Conservation (phyloP, 2,113 vertebrate genomes). For the Leucopternis melanops region DNA sequence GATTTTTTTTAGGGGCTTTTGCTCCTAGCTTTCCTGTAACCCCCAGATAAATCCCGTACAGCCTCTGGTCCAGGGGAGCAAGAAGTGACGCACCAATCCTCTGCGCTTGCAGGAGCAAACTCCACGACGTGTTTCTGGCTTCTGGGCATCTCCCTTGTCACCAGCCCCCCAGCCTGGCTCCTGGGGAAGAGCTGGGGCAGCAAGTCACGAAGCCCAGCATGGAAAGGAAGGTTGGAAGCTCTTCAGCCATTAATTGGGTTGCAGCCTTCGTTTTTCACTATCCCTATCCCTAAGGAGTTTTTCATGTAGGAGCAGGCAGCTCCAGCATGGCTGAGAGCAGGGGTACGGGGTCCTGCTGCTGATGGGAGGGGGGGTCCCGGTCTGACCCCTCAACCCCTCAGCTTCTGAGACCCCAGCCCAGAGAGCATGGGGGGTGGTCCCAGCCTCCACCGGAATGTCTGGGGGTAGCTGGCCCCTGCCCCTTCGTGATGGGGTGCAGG, state of each 20-base stretch:
- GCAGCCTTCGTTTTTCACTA: neutral
- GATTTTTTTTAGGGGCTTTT: neutral
- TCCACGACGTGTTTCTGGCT: fast-evolving
- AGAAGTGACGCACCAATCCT: neutral
- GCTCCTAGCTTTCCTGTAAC: neutral
- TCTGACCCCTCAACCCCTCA: too few relatives aligned
- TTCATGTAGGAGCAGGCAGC: neutral
- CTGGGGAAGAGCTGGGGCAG: neutral
- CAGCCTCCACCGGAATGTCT: fast-evolving
- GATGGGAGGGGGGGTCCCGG: fast-evolving
- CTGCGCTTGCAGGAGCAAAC: fast-evolving
- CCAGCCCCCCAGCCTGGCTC: neutral
- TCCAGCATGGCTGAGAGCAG: neutral
- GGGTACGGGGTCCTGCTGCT: neutral
- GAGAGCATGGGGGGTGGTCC: too few relatives aligned
- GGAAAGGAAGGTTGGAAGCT: neutral
- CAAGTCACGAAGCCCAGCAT: fast-evolving
- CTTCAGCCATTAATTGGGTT: neutral
- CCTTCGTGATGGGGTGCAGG: neutral
- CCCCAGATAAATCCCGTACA: fast-evolving
- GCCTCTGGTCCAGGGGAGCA: neutral
- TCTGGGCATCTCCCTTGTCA: neutral
- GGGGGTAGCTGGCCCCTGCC: neutral
- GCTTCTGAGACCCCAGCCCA: too few relatives aligned
- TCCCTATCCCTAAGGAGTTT: neutral